Percentiles rank a stretch among this genome's conserved stretches.
These are phyloP conservation scores for Trichogramma dendrolimi DNA, from an alignment of 2,888 invertebrate genomes.

Conservation along the genomic window DNA sequence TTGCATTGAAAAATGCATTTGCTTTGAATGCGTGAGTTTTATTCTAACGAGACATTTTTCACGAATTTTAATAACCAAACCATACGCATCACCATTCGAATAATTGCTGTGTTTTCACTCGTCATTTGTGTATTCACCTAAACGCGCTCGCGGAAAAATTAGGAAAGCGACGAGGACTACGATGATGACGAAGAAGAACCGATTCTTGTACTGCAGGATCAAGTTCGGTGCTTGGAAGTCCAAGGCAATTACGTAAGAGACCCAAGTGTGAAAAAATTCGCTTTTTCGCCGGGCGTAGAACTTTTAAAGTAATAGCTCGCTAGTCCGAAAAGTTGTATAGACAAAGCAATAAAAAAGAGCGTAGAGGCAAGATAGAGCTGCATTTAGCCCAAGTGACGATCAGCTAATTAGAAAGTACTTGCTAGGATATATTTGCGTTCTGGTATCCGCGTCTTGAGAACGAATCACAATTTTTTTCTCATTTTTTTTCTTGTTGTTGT, in stretches of 20 bases:
- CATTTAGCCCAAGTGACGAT: too few relatives aligned
- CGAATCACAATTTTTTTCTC: conserved; percentile 4
- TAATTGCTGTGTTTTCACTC: conserved; percentile 24
- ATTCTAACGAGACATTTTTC: neutral
- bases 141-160: conserved; percentile 14
- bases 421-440: too few relatives aligned
- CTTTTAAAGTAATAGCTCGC: too few relatives aligned
- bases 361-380: too few relatives aligned
- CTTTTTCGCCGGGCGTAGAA: neutral
- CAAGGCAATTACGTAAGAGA: conserved; percentile 48
- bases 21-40: conserved; percentile 13
- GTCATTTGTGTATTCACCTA: conserved; percentile 14
- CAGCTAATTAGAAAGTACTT: too few relatives aligned
- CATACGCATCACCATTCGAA: neutral
- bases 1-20: neutral
- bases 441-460: neutral
- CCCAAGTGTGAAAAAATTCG: neutral
- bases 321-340: too few relatives aligned
- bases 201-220: conserved; percentile 43
- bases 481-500: conserved; percentile 25
- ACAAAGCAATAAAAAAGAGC: too few relatives aligned
- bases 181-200: conserved; percentile 37
- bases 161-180: conserved; percentile 50
- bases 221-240: conserved; percentile 45
- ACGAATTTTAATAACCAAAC: too few relatives aligned